Evolutionary conservation across 2,888 invertebrate species (phyloP), one percentile per base, ranked within the genome.

Genomic region (Phengaris arion): DNA sequence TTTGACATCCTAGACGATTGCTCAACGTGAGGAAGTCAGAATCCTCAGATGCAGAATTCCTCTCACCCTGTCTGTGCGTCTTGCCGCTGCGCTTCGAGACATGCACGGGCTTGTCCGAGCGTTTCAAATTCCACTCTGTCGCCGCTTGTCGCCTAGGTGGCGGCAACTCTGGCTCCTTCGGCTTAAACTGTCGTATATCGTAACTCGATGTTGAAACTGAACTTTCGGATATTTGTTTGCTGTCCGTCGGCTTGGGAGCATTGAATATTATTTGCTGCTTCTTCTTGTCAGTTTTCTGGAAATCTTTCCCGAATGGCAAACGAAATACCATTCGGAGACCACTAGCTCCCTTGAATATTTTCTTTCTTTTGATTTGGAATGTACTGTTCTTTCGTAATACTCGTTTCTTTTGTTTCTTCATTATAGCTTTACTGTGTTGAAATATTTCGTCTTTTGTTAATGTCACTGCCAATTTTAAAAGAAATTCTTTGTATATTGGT

Each of bases 401-500:
- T 84, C 96, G 96, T 85, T 96, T 96, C 85, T 96, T 96, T 82
- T 97, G 97, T 75, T 97, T 95, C 77, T 97, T 95, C 98, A 98
- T 98, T 78, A 98, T 98, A 77, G 96, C 96, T 87, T 98, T 98
- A 79, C 98, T 97, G 83, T 97, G 95, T 85, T 97, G 97, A 85
- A 97, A 98, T 78, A 98, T 94, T 89, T 98, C 98, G 84, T 98
- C 98, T 90, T 98, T 97, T n/a, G 98, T 98, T 77, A 98, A 90
- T 0, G 98, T 98, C 0, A 98, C 96, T 3, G 98, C 97, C 79
- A 98, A 90, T 89, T 98, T 98, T 57, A 98, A 89, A 73, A 98
- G 92, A 85, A 98, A 97, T 89, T 98, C 98, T 87, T 98, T 97
- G 86, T 98, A 98, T 79, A 98, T 96, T 68, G 98, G 98, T 87